These are phyloP conservation scores for Centroberyx gerrardi DNA, from an alignment of 2,797 vertebrate species.

Conservation along the genomic window DNA sequence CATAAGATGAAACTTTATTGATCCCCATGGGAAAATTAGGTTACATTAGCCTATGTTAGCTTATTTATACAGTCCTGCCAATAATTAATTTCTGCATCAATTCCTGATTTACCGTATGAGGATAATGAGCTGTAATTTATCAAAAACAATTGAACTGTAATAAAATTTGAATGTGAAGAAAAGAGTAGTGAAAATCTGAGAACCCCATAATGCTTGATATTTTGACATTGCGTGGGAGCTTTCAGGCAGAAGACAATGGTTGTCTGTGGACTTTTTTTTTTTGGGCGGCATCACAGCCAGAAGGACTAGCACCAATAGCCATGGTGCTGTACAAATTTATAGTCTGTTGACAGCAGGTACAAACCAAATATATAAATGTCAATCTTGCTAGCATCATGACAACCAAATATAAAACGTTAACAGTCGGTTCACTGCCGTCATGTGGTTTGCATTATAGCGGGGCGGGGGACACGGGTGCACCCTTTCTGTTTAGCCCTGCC, in stretches of 20 bases:
- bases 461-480: constrained; percentile 8
- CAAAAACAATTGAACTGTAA: background rate
- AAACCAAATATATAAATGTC: no score
- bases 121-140: constrained; percentile 4
- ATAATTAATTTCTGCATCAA: constrained; percentile 25
- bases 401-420: constrained; percentile 21
- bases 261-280: no score
- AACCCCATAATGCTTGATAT: background rate
- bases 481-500: constrained; percentile 8
- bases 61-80: background rate
- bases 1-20: constrained; percentile 13
- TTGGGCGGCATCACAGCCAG: no score
- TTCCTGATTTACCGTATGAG: constrained; percentile 20
- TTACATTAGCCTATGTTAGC: background rate
- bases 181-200: background rate
- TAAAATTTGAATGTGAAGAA: background rate
- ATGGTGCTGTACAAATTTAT: no score
- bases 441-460: constrained; percentile 7
- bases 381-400: background rate
- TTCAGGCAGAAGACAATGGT: no score
- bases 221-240: no score
- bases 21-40: constrained; percentile 2
- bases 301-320: no score
- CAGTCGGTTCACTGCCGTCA: constrained; percentile 43
- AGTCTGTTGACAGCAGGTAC: no score